Evolutionary conservation across 2,888 invertebrate species (phyloP), one percentile per base, ranked within the genome.

Genomic region (Xylota sylvarum): DNA sequence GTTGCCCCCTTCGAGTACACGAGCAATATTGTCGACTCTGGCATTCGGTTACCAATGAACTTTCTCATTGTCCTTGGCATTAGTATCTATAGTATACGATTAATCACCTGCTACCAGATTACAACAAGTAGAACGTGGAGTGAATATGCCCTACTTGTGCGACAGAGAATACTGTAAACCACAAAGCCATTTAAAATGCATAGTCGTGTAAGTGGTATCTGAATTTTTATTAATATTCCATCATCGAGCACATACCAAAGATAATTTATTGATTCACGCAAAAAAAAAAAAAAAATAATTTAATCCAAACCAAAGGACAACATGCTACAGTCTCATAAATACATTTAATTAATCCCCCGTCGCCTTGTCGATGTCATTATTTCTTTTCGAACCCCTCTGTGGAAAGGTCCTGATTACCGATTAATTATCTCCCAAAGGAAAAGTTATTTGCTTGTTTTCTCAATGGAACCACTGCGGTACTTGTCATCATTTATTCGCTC

Each of bases 301-400:
- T 1, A 19, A 19, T 23, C 10, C 50, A 23, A 50, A 1, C 17
- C 9, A 50, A 50, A 10, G 10, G 12, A 50, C 12, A 50, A 4
- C 23, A 50, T 23, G 50, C 50, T 10, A 50, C 50, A 23, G 19
- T 23, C 12, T 23, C 19, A 23, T 12, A 50, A 23, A 50, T 19
- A 55, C 55, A 30, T 55, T 55, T 55, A 55, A 55, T 55, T 55
- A 55, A 55, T 55, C 30, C 30, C 55, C 55, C 2, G 30, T 30
- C 55, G 55, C 55, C 30, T 14, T n/a, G 55, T 55, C 55, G 30
- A 55, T 55, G 30, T 30, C 55, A 55, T 55, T 55, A 32, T 55
- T 55, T 27, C 30, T 55, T 55, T 55, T 32, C n/a, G 9, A 55
- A n/a, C 14, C 30, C 30, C 30, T 55, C 14, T 30, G 55, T 14